Conservation (phyloP, 30 jellyfish, hydroid and myxozoan species). For the Cassiopea xamachana region DNA sequence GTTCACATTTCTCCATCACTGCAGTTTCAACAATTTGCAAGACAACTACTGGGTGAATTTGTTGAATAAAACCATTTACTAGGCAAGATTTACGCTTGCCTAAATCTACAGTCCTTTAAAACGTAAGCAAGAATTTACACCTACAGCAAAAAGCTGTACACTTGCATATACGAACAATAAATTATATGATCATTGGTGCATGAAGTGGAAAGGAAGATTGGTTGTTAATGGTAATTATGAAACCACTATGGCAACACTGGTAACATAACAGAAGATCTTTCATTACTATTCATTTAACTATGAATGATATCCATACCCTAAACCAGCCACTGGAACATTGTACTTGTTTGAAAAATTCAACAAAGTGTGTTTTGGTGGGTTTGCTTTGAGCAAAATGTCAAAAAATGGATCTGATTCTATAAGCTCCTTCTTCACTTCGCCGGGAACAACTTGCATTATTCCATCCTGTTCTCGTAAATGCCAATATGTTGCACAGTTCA, state of each 20-base stretch:
- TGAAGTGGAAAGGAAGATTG: no score
- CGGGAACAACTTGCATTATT: conserved; percentile 62
- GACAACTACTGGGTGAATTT: no score
- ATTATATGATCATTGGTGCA: no score
- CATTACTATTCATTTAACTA: neutral
- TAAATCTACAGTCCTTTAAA: no score
- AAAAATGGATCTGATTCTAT: conserved; percentile 77
- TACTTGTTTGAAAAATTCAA: conserved; percentile 54
- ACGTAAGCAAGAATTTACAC: no score
- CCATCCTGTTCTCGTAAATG: conserved; percentile 80
- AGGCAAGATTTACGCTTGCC: no score
- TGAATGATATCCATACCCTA: conserved; percentile 29
- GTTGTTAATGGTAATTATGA: neutral
- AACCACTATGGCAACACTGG: neutral
- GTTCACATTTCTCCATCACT: no score
- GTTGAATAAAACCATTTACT: no score
- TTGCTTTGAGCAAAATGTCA: conserved; percentile 62
- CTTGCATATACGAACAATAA: no score
- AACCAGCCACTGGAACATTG: conserved; percentile 55
- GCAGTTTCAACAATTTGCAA: no score
- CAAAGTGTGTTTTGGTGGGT: conserved; percentile 57
- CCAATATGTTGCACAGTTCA: conserved; percentile 85
- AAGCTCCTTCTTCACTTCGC: conserved; percentile 60
- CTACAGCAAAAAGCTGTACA: no score
- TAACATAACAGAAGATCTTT: neutral